Base-by-base conservation (phyloP, 2,113 vertebrate species). In the Indri indri region DNA sequence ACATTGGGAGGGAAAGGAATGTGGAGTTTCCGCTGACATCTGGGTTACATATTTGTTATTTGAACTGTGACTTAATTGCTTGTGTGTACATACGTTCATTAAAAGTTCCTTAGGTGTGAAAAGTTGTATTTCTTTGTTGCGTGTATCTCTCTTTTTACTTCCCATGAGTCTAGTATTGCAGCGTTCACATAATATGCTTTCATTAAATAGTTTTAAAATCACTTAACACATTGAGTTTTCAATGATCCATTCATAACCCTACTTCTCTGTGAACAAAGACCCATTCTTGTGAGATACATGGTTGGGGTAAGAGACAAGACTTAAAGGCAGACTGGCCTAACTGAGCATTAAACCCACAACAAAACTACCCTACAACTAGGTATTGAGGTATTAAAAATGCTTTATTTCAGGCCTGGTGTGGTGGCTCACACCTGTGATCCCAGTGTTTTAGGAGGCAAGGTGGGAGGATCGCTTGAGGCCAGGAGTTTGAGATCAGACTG, bases 31-130 rank as follows among this genome's bases (percentile, higher is more conserved):
- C 5, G 0, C 59, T 45, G 63, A 86, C 63, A 94, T 91, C 83
- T 97, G 90, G 68, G 32, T 59, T 91, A 23, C 42, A 42, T 92
- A 40, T 73, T 86, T 94, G 40, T 82, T 42, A 88, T 63, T 59
- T 89, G 66, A 96, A 63, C 52, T 79, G 50, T 82, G 66, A 66
- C 65, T 70, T 85, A 68, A 18, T 22, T 25, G 6, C 54, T 86
- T 40, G 12, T 65, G 4, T 73, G n/a, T 87, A 71, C 18, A 20
- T 37, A 20, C 30, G 34, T 81, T 77, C 79, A 63, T 40, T 42
- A 50, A 20, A 73, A 65, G 73, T 47, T 70, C 57, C 65, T 73
- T 54, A 34, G 32, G 80, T 73, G 37, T 22, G 45, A 61, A 40
- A 79, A 80, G 18, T 57, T 90, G 47, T 37, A 32, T 30, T 54